Base-by-base conservation (phyloP, 2,113 vertebrate species). In the Indri indri region DNA sequence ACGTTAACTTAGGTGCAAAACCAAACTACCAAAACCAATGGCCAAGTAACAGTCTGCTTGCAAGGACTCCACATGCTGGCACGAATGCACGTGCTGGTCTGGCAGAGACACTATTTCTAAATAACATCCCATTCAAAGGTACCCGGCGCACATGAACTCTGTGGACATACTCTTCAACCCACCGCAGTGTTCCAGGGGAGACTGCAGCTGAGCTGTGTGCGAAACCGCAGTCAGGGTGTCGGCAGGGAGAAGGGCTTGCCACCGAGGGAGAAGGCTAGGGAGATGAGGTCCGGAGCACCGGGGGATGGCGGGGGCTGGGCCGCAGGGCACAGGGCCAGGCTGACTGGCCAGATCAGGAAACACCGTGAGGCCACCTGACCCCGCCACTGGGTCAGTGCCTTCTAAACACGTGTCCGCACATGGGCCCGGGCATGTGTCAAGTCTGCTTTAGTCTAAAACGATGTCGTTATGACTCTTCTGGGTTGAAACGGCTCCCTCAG, bases 401-500 rank as follows among this genome's bases (percentile, higher is more conserved):
- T 52, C 84, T 42, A 4, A 61, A 81, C 18, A 4, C 6, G 0
- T 10, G 4, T 63, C 54, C 7, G 4, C 6, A 0, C 6, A 5
- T 1, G 37, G 30, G 37, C 47, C n/a, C 27, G 45, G 27, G 27
- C 52, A 45, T 0, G 8, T 23, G 68, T 30, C 74, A 25, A 0
- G 17, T 0, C 9, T 5, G 1, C 37, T 27, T 40, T 6, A 1
- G 5, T 45, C 37, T 82, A 57, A 37, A 81, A 11, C 12, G 22
- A 5, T 65, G 13, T 47, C 65, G 76, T 57, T 6, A 3, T 0
- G 40, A 10, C 17, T 45, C 57, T 63, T 23, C 1, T 0, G 23
- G n/a, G 30, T 32, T 23, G 30, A 45, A 68, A 32, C 8, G 63
- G 8, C 50, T 27, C 32, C 83, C 63, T 20, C 18, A 34, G 27